Conservation (phyloP, 2,113 vertebrate species). For the Varanus komodoensis region DNA sequence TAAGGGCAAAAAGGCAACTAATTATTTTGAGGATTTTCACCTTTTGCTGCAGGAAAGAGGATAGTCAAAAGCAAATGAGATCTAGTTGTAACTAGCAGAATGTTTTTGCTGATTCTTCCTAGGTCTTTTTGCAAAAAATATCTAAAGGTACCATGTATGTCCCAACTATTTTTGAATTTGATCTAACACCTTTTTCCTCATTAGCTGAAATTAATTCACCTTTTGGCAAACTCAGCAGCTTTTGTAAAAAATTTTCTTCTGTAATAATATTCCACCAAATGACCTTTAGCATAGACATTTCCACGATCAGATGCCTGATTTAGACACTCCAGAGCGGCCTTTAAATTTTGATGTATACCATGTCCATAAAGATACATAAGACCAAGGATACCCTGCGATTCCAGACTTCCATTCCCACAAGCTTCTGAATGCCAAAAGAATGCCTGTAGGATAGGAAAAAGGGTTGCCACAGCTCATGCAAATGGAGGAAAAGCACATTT, state of each 20-base stretch:
- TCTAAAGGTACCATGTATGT: background rate
- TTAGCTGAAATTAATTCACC: slow-evolving; percentile 69
- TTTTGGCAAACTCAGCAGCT: slow-evolving; percentile 77
- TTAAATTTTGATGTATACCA: slow-evolving; percentile 65
- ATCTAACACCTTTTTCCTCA: background rate
- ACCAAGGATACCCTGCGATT: slow-evolving; percentile 84
- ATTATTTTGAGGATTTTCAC: background rate
- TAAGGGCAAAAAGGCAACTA: background rate
- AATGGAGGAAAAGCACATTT: background rate
- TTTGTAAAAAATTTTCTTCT: slow-evolving; percentile 80
- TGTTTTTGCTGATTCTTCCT: too few relatives aligned
- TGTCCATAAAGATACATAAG: slow-evolving; percentile 85
- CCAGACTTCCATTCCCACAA: slow-evolving; percentile 83
- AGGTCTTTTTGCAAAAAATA: background rate
- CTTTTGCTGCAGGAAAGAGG: background rate
- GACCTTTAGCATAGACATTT: slow-evolving; percentile 83
- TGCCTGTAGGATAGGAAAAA: slow-evolving; percentile 70
- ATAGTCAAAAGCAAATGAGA: background rate
- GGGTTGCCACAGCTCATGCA: background rate
- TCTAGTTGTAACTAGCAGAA: background rate
- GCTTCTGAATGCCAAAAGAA: slow-evolving; percentile 89
- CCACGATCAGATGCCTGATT: slow-evolving; percentile 79
- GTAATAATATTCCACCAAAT: slow-evolving; percentile 83
- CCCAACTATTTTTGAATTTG: background rate
- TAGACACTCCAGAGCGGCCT: slow-evolving; percentile 77